Percentiles rank a stretch among this genome's conserved stretches.
phyloP scores from a whole-genome alignment of 2,888 invertebrate genomes.

The Synanthedon andrenaeformis region DNA sequence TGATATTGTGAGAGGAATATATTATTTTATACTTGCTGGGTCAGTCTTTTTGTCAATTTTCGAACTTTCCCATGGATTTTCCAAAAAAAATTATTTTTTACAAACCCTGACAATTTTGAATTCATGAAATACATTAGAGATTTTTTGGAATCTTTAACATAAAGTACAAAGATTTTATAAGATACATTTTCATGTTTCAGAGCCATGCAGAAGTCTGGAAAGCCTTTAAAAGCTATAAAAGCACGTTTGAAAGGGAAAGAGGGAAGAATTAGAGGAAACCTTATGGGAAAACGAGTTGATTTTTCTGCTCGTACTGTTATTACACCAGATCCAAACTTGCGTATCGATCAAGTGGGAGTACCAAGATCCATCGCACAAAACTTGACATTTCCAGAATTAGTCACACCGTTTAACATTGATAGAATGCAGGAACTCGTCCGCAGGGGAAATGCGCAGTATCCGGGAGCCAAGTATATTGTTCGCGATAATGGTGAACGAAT shows the following conservation, averaged over 20 bases:
- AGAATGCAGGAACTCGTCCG: conserved; percentile 93
- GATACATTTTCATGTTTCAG: conserved; percentile 42
- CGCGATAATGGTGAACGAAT: conserved; percentile 99
- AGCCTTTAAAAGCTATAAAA: conserved; percentile 97
- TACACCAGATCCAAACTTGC: conserved; percentile 94
- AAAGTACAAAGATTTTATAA: too few relatives aligned
- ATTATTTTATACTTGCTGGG: too few relatives aligned
- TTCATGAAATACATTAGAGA: too few relatives aligned
- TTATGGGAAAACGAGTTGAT: conserved; percentile 99
- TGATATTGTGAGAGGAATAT: too few relatives aligned
- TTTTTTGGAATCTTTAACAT: too few relatives aligned
- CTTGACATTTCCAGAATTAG: conserved; percentile 98
- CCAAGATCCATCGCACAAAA: conserved; percentile 99
- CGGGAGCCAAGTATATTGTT: conserved; percentile 99
- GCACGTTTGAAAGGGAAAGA: conserved; percentile 98
- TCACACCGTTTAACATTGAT: conserved; percentile 99
- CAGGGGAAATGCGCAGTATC: conserved; percentile 97
- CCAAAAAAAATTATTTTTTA: too few relatives aligned
- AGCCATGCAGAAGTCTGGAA: conserved; percentile 99
- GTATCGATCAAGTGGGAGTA: conserved; percentile 97
- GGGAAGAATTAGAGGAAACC: conserved; percentile 97
- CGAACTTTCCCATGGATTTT: too few relatives aligned
- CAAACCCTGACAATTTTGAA: too few relatives aligned
- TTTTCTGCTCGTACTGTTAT: conserved; percentile 99
- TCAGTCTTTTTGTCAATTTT: too few relatives aligned